phyloP scores from a whole-genome alignment of 2,888 invertebrate genomes.

The Crocallis elinguaria region DNA sequence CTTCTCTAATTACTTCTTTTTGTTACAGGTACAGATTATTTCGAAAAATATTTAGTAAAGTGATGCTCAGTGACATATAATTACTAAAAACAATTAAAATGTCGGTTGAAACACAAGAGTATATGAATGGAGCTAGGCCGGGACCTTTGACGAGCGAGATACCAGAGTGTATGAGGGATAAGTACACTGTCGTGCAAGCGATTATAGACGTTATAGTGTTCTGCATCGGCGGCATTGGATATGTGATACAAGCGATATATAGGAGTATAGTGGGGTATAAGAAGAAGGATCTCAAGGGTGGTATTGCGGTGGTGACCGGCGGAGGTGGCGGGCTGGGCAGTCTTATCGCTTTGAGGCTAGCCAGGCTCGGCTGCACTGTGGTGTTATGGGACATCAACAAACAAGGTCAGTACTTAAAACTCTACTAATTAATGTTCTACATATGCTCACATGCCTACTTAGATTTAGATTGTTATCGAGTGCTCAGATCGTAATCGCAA shows the following conservation, averaged over 20 bases:
- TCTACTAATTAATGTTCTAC: background rate
- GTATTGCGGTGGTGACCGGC: constrained; percentile 94
- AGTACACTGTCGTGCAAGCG: constrained; percentile 80
- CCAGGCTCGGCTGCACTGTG: constrained; percentile 90
- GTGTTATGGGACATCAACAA: constrained; percentile 96
- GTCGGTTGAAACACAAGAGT: constrained; percentile 72
- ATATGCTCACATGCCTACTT: background rate
- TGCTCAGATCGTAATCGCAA: background rate
- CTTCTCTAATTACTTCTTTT: constrained; percentile 9
- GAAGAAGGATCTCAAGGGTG: constrained; percentile 89
- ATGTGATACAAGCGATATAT: constrained; percentile 84
- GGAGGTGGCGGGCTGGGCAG: constrained; percentile 95
- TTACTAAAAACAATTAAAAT: constrained; percentile 45
- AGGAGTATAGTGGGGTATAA: constrained; percentile 86
- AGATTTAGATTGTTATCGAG: background rate
- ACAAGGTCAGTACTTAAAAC: constrained; percentile 85
- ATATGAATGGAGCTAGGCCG: constrained; percentile 71
- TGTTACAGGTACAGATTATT: constrained; percentile 49
- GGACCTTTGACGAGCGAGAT: constrained; percentile 78
- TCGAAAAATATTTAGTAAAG: constrained; percentile 38
- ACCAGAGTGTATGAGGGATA: constrained; percentile 78
- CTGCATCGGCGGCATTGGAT: constrained; percentile 73
- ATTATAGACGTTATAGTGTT: constrained; percentile 85
- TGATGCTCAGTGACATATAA: constrained; percentile 50
- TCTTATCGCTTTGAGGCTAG: constrained; percentile 89